Conservation (phyloP, 2,113 vertebrate genomes). For the Heterochromis multidens region DNA sequence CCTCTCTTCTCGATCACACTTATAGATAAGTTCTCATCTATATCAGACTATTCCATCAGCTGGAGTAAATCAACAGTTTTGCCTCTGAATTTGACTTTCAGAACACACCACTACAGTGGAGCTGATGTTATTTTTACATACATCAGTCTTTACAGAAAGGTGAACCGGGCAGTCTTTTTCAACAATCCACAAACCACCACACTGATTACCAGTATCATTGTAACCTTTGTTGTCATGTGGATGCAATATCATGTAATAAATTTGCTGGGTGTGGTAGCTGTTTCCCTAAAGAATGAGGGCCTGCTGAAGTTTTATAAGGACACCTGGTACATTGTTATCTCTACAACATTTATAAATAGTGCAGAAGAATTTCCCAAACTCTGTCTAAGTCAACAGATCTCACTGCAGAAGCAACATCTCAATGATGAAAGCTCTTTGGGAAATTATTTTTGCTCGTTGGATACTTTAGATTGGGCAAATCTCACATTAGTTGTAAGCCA, state of each 20-base stretch:
- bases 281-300: not conserved
- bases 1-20: too few relatives aligned
- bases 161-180: slow-evolving; percentile 4
- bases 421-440: not conserved
- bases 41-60: too few relatives aligned
- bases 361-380: too few relatives aligned
- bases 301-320: not conserved
- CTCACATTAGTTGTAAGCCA: too few relatives aligned
- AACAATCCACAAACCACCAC: slow-evolving; percentile 1
- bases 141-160: not conserved
- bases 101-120: too few relatives aligned
- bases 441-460: not conserved
- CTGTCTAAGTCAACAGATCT: too few relatives aligned
- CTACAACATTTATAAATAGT: not conserved
- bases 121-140: too few relatives aligned
- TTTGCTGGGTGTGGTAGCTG: not conserved
- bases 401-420: not conserved
- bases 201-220: not conserved
- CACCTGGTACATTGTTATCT: not conserved
- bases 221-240: not conserved
- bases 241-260: not conserved
- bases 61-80: too few relatives aligned
- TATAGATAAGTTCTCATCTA: too few relatives aligned
- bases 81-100: too few relatives aligned
- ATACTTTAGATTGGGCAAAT: too few relatives aligned